These are phyloP conservation scores for Liparis tanakae DNA, from an alignment of 2,797 vertebrate species.

Conservation along the genomic window DNA sequence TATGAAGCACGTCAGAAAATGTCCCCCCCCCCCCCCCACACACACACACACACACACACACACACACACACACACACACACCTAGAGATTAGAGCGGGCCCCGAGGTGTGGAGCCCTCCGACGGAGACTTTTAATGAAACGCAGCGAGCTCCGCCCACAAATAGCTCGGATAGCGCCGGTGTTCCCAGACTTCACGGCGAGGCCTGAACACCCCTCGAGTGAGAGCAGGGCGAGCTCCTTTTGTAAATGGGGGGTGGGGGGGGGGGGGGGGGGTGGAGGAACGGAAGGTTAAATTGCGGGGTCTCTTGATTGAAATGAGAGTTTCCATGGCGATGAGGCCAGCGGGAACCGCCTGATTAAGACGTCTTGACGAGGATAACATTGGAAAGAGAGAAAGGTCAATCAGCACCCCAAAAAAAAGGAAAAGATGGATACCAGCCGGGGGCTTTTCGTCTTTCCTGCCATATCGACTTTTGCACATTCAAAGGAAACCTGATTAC, in stretches of 20 bases:
- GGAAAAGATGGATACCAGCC: conserved; percentile 9
- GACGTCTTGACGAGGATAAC: conserved; percentile 4
- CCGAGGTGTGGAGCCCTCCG: conserved; percentile 60
- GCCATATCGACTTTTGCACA: conserved; percentile 61
- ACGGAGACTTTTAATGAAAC: conserved; percentile 78
- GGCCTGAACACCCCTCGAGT: neutral
- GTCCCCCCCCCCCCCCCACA: conserved; percentile 25
- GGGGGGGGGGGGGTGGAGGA: neutral
- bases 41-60: no score
- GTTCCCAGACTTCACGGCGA: conserved; percentile 12
- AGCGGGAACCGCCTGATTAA: conserved; percentile 16
- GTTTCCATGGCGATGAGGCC: conserved; percentile 25
- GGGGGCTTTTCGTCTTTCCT: conserved; percentile 43
- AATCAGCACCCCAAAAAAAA: neutral
- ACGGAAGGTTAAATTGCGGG: neutral
- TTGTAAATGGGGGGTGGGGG: neutral
- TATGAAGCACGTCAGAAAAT: conserved; percentile 45
- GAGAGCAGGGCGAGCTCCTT: no score
- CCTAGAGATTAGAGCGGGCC: conserved; percentile 56
- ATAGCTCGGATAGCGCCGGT: conserved; percentile 23
- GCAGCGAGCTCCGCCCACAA: conserved; percentile 42
- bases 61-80: no score
- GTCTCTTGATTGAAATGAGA: conserved; percentile 7
- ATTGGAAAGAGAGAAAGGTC: conserved; percentile 43
- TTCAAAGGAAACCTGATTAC: conserved; percentile 57